These are phyloP conservation scores for Polietes domitor DNA, from an alignment of 2,888 invertebrate genomes.

Conservation along the genomic window DNA sequence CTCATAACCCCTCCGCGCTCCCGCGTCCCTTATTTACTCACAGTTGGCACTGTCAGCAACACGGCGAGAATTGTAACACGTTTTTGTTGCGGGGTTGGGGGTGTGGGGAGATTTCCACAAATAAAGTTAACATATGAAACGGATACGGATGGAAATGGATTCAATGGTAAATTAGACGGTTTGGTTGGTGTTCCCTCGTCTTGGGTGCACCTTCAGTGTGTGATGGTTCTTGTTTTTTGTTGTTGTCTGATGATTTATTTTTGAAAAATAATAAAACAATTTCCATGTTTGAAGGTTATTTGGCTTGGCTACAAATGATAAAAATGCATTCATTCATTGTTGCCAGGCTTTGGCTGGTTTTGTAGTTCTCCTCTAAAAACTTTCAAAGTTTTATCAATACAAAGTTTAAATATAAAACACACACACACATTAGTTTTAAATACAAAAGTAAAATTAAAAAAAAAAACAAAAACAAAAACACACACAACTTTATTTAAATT, in stretches of 20 bases:
- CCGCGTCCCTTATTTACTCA: background rate
- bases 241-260: slow-evolving; percentile 62
- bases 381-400: slow-evolving; percentile 67
- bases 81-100: background rate
- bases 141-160: slow-evolving; percentile 35
- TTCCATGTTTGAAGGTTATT: slow-evolving; percentile 70
- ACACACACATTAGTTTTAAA: slow-evolving; percentile 45
- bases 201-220: slow-evolving; percentile 3
- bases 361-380: slow-evolving; percentile 48
- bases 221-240: slow-evolving; percentile 26
- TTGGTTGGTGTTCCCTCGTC: slow-evolving; percentile 23
- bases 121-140: slow-evolving; percentile 38
- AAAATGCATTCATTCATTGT: slow-evolving; percentile 45
- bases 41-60: no score
- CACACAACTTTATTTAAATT: background rate
- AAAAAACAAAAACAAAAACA: background rate
- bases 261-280: slow-evolving; percentile 69
- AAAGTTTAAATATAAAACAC: slow-evolving; percentile 56
- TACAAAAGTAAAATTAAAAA: slow-evolving; percentile 45
- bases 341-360: background rate
- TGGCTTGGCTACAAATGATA: slow-evolving; percentile 63
- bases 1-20: background rate
- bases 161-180: slow-evolving; percentile 60
- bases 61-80: background rate
- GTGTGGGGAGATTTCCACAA: background rate